phyloP scores from a whole-genome alignment of 2,888 invertebrate genomes.

The Ophion slaviceki region DNA sequence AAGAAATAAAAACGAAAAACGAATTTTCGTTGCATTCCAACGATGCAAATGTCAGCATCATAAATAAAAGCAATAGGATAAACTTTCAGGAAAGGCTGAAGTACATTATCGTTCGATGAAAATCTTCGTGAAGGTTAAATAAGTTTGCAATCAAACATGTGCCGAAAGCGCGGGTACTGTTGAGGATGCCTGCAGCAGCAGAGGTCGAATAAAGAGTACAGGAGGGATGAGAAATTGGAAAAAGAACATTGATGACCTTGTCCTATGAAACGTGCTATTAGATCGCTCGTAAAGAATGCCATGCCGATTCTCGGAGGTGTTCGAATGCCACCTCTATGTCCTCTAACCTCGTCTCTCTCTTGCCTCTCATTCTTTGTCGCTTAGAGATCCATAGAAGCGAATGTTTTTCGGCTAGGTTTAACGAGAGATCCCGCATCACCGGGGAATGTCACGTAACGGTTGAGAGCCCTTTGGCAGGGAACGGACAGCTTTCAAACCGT shows the following conservation, averaged over 20 bases:
- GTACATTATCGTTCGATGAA: too few relatives aligned
- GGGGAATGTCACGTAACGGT: constrained; percentile 12
- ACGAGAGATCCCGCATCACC: constrained; percentile 14
- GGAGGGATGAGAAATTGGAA: constrained; percentile 20
- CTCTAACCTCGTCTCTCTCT: neutral
- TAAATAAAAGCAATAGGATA: too few relatives aligned
- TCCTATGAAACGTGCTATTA: constrained; percentile 10
- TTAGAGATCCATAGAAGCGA: constrained; percentile 35
- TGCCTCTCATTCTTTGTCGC: neutral
- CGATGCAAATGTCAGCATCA: too few relatives aligned
- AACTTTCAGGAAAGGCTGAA: too few relatives aligned
- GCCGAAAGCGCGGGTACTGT: too few relatives aligned
- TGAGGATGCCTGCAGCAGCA: too few relatives aligned
- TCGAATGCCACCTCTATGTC: constrained; percentile 20
- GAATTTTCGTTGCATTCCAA: too few relatives aligned
- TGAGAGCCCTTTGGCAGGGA: constrained; percentile 14
- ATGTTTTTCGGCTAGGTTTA: neutral
- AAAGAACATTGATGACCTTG: constrained; percentile 41
- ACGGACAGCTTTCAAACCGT: constrained; percentile 15
- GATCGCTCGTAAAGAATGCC: constrained; percentile 46
- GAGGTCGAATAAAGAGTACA: neutral
- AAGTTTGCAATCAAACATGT: too few relatives aligned
- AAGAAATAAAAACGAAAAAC: too few relatives aligned
- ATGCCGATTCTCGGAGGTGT: constrained; percentile 31
- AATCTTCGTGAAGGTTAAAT: too few relatives aligned